Percentiles rank a stretch among this genome's conserved stretches.
phyloP scores from a whole-genome alignment of 2,888 invertebrate genomes.

The Mechanitis messenoides region DNA sequence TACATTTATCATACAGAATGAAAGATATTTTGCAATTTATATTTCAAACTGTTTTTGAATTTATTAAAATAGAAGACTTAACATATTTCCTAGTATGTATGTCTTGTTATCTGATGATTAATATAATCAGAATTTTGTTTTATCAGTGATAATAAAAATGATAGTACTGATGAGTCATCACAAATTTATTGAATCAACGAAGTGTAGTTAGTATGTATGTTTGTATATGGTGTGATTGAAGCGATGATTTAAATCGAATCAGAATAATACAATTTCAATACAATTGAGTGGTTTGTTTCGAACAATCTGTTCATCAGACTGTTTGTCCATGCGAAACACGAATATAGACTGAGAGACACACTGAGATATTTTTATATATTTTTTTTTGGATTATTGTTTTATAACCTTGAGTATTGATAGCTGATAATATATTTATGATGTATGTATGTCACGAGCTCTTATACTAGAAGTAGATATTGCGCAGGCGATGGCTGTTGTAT shows the following conservation, averaged over 20 bases:
- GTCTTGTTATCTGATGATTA: too few species aligned
- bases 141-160: neutral
- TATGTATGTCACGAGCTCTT: neutral
- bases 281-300: slow-evolving; percentile 11
- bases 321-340: slow-evolving; percentile 15
- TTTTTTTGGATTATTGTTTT: too few species aligned
- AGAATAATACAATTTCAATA: slow-evolving; percentile 4
- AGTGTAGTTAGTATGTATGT: neutral
- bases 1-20: neutral
- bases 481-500: slow-evolving; percentile 4
- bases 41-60: too few species aligned
- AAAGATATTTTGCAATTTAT: too few species aligned
- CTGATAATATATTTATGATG: neutral
- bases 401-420: neutral
- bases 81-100: too few species aligned
- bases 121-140: neutral
- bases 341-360: neutral
- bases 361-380: too few species aligned
- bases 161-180: neutral
- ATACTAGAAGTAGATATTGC: slow-evolving; percentile 2
- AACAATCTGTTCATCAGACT: slow-evolving; percentile 17
- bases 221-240: too few species aligned
- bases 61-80: too few species aligned
- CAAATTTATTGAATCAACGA: neutral
- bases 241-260: too few species aligned